These are phyloP conservation scores for Uloborus diversus DNA, from an alignment of 1,140 invertebrate species.

Conservation along the genomic window DNA sequence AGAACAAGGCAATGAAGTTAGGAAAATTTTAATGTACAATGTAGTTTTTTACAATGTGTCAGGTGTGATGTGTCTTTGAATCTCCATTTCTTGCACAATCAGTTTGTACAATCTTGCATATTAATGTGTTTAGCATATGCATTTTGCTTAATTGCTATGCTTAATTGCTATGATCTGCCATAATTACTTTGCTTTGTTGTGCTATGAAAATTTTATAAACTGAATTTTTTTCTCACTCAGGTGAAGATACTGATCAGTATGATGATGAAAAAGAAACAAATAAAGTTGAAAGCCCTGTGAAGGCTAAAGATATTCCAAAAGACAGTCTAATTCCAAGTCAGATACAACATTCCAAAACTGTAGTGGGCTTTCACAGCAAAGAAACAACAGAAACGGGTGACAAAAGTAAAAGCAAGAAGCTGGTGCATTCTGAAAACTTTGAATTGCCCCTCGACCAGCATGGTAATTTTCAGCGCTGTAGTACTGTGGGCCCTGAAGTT, in stretches of 20 bases:
- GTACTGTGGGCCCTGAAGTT: conserved; percentile 37
- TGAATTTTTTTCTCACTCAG: too few relatives aligned
- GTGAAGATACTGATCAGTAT: conserved; percentile 18
- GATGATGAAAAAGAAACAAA: conserved; percentile 43
- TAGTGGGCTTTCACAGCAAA: conserved; percentile 33
- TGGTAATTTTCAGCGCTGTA: conserved; percentile 26
- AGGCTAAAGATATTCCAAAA: conserved; percentile 17
- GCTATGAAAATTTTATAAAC: too few relatives aligned
- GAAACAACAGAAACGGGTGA: background rate
- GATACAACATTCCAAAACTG: conserved; percentile 54
- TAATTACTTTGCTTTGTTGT: too few relatives aligned
- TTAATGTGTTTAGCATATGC: too few relatives aligned
- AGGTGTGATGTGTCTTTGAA: too few relatives aligned
- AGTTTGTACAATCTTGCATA: too few relatives aligned
- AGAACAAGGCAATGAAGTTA: too few relatives aligned
- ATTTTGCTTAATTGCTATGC: too few relatives aligned
- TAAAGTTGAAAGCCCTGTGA: background rate
- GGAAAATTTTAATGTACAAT: too few relatives aligned
- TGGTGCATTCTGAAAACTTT: conserved; percentile 46
- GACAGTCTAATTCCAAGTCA: conserved; percentile 42
- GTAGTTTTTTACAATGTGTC: too few relatives aligned
- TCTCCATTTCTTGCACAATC: too few relatives aligned
- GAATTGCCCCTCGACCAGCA: conserved; percentile 9
- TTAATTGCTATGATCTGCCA: too few relatives aligned
- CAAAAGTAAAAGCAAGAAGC: conserved; percentile 7